phyloP scores from a whole-genome alignment of 2,113 vertebrate species.

The Manacus vitellinus region DNA sequence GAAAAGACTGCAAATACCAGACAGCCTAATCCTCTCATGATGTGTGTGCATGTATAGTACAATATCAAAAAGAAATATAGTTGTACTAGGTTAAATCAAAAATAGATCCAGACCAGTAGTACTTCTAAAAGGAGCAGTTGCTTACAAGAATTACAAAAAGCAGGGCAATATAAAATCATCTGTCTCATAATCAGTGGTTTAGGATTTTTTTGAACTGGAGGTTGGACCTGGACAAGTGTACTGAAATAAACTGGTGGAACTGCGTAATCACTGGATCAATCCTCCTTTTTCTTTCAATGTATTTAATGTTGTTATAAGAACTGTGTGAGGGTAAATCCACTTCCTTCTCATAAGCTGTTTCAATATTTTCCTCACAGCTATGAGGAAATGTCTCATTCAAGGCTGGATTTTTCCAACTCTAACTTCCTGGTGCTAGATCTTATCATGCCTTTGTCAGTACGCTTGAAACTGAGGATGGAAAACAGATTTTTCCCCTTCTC shows the following conservation, averaged over 20 bases:
- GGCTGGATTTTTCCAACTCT: conserved; percentile 19
- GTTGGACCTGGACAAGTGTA: neutral
- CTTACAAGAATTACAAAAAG: neutral
- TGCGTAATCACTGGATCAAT: neutral
- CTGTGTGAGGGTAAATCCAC: neutral
- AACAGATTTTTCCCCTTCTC: conserved; percentile 4
- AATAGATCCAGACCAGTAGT: neutral
- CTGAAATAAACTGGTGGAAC: neutral
- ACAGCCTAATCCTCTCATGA: neutral
- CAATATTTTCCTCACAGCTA: conserved; percentile 34
- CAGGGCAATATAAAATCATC: neutral
- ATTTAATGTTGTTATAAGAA: neutral
- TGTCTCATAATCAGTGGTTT: neutral
- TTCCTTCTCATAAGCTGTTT: neutral
- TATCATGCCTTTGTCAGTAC: neutral
- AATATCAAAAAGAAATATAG: neutral
- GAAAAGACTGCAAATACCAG: neutral
- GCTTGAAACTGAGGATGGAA: neutral
- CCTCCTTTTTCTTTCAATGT: neutral
- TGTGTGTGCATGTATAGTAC: neutral
- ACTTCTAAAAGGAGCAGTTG: neutral
- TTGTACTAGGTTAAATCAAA: neutral
- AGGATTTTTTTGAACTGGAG: neutral
- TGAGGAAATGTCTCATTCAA: conserved; percentile 41
- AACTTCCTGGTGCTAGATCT: neutral